A percentile compares a stretch with the other conserved stretches of the same genome.
Conservation (phyloP, 2,888 invertebrate genomes). For the Parthenolecanium corni region DNA sequence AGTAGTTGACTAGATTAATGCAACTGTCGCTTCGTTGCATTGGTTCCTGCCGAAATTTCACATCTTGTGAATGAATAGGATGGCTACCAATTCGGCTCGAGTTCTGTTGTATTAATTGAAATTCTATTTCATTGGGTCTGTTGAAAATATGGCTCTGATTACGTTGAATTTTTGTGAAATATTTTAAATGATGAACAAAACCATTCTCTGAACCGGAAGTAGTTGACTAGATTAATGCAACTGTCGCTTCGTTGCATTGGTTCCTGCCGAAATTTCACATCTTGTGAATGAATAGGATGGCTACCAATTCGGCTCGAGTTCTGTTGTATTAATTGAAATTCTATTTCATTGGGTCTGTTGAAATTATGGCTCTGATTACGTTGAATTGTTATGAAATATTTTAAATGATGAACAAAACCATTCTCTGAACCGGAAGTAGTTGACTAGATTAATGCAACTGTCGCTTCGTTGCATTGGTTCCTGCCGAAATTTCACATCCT, state of each 20-base stretch:
- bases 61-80: background rate
- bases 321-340: background rate
- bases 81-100: background rate
- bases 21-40: background rate
- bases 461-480: background rate
- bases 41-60: background rate
- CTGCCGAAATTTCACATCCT: background rate
- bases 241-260: background rate
- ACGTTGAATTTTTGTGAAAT: background rate
- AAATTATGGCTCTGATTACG: background rate
- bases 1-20: background rate
- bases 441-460: background rate
- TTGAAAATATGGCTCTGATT: conserved; percentile 21
- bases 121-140: background rate
- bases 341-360: background rate
- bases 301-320: background rate
- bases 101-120: background rate
- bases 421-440: background rate
- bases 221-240: background rate
- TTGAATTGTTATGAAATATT: background rate
- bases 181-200: conserved; percentile 14
- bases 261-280: background rate
- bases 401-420: conserved; percentile 11
- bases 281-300: background rate
- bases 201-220: conserved; percentile 10